Conservation (phyloP, 2,113 vertebrate genomes). For the Eclectus roratus region DNA sequence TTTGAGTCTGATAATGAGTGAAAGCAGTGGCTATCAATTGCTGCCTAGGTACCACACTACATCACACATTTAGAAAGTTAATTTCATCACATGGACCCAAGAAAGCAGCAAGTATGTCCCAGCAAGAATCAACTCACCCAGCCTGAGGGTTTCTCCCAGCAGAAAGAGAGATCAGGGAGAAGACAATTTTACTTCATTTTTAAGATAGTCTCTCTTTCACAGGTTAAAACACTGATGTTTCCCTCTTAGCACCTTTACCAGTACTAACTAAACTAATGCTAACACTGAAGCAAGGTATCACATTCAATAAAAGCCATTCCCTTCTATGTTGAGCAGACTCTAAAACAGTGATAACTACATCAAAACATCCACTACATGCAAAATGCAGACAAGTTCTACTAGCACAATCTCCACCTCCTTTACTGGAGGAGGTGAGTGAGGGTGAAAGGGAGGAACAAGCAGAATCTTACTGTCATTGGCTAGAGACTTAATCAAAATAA, state of each 20-base stretch:
- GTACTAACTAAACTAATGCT: background rate
- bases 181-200: background rate
- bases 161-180: accelerated
- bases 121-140: background rate
- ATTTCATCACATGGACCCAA: background rate
- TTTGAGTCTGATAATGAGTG: background rate
- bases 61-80: background rate
- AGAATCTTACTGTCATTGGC: conserved; percentile 3
- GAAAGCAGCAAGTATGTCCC: background rate
- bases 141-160: accelerated
- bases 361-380: background rate
- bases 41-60: background rate
- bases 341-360: background rate
- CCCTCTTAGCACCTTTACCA: background rate
- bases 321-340: accelerated
- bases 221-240: accelerated
- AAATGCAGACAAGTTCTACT: background rate
- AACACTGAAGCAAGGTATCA: background rate
- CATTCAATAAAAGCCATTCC: accelerated
- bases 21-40: too few species aligned
- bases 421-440: background rate
- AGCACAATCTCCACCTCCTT: background rate
- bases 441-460: background rate
- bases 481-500: conserved; percentile 47
- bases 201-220: accelerated